phyloP scores from a whole-genome alignment of 2,113 vertebrate species.

The Ceuthmochares aereus region DNA sequence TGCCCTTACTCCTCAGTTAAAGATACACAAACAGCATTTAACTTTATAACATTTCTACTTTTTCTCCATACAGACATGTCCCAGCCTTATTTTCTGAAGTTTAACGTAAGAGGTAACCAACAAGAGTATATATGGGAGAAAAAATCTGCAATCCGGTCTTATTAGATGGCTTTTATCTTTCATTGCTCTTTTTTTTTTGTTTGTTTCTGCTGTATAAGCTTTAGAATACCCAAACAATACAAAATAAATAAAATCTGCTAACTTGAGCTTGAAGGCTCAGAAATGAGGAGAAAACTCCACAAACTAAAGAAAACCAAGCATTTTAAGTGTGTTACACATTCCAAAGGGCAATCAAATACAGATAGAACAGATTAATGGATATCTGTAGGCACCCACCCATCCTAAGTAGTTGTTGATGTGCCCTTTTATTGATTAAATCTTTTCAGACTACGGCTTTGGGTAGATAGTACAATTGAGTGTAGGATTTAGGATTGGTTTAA shows the following conservation, averaged over 20 bases:
- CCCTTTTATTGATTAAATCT: background rate
- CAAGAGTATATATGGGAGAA: background rate
- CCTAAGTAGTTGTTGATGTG: background rate
- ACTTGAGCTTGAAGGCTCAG: background rate
- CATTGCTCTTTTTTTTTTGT: background rate
- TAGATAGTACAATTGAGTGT: background rate
- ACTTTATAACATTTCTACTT: background rate
- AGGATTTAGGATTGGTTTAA: background rate
- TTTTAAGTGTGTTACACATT: background rate
- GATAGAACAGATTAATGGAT: background rate
- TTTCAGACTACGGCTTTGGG: background rate
- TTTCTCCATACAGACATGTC: background rate
- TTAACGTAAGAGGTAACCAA: background rate
- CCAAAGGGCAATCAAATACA: background rate
- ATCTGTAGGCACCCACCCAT: background rate
- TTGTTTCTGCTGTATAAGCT: background rate
- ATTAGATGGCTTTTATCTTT: background rate
- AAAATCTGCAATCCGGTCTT: background rate
- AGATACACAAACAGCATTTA: background rate
- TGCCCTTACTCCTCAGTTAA: background rate
- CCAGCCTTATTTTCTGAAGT: background rate
- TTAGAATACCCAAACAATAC: background rate
- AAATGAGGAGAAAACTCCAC: background rate
- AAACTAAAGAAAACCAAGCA: background rate
- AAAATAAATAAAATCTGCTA: background rate